Percentiles rank a stretch among this genome's conserved stretches.
phyloP scores from a whole-genome alignment of 2,797 vertebrate species.

The Pitangus sulphuratus region DNA sequence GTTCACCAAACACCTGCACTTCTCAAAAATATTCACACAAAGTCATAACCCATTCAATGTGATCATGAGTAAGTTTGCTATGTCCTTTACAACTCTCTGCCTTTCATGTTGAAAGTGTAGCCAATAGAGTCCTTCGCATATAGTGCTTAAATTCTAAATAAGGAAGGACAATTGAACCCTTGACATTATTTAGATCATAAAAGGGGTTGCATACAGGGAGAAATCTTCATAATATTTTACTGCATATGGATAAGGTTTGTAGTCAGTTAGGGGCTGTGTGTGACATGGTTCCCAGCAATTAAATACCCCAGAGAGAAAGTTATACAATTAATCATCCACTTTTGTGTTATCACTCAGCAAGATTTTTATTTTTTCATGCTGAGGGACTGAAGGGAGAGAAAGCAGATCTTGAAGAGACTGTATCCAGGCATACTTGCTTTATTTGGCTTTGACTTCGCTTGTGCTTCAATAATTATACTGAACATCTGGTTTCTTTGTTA shows the following conservation, averaged over 20 bases:
- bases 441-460: conserved; percentile 40
- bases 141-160: background rate
- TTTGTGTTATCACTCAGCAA: conserved; percentile 30
- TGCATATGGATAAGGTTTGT: background rate
- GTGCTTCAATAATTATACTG: conserved; percentile 5
- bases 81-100: background rate
- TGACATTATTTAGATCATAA: background rate
- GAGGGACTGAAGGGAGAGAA: background rate
- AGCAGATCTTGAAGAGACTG: background rate
- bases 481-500: conserved; percentile 42
- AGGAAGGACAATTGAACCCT: background rate
- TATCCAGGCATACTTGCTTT: conserved; percentile 15
- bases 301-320: conserved; percentile 19
- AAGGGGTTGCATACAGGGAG: background rate
- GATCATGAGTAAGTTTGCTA: rapidly evolving
- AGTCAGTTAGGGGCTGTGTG: background rate
- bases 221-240: background rate
- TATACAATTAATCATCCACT: background rate
- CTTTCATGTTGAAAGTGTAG: background rate
- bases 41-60: background rate
- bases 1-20: background rate
- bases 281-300: background rate
- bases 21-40: background rate
- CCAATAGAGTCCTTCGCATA: background rate
- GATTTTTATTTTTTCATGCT: conserved; percentile 19